These are phyloP conservation scores for Camponotus fellah DNA, from an alignment of 2,888 invertebrate species.

Conservation along the genomic window DNA sequence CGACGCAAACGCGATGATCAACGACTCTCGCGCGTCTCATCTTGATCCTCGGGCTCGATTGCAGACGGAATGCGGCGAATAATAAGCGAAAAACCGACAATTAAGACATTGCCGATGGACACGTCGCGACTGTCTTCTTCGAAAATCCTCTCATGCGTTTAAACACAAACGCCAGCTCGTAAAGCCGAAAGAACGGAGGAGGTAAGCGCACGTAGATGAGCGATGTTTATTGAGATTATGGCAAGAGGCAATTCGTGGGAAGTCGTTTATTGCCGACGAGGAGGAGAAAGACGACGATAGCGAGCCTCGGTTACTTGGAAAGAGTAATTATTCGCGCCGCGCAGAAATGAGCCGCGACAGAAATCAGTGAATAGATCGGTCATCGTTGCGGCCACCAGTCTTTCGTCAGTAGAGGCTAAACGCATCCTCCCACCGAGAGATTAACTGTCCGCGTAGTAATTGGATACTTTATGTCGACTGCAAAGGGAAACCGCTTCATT, in stretches of 20 bases:
- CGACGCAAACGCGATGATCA: conserved; percentile 73
- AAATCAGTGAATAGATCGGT: conserved; percentile 57
- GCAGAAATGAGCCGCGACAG: conserved; percentile 46
- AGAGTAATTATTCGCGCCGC: conserved; percentile 61
- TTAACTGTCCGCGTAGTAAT: conserved; percentile 39
- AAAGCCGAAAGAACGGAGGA: conserved; percentile 74
- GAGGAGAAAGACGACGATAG: background rate
- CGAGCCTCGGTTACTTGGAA: conserved; percentile 56
- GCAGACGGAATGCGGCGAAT: conserved; percentile 77
- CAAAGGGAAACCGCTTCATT: conserved; percentile 26
- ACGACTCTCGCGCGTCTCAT: conserved; percentile 67
- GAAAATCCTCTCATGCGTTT: conserved; percentile 3
- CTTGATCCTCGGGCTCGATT: conserved; percentile 73
- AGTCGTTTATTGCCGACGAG: conserved; percentile 71
- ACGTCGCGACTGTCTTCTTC: conserved; percentile 52
- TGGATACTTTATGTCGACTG: conserved; percentile 31
- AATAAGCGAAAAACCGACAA: conserved; percentile 81
- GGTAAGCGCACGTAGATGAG: conserved; percentile 72
- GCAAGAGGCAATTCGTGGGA: conserved; percentile 74
- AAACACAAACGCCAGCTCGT: conserved; percentile 68
- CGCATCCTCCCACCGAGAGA: conserved; percentile 19
- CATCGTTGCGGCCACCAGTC: conserved; percentile 45
- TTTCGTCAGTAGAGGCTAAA: conserved; percentile 31
- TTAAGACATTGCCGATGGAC: conserved; percentile 80
- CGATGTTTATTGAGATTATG: conserved; percentile 83